phyloP scores from a whole-genome alignment of 2,113 vertebrate species.

The Cryptotis parvus region DNA sequence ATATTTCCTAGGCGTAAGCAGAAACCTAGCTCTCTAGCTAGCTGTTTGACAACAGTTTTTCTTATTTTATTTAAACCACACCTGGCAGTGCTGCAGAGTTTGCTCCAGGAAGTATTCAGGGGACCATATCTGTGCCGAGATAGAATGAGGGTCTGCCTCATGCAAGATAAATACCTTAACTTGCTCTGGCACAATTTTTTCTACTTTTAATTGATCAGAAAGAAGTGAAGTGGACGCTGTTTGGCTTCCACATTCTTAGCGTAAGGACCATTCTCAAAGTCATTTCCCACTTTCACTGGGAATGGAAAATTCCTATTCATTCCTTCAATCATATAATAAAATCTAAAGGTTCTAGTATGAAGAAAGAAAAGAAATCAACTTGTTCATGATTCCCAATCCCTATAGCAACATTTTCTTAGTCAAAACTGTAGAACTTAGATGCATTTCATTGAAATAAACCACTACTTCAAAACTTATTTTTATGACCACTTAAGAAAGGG shows the following conservation, averaged over 20 bases:
- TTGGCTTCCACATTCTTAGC: neutral
- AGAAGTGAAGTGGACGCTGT: neutral
- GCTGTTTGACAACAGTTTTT: neutral
- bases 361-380: neutral
- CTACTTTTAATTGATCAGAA: neutral
- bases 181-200: neutral
- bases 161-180: too few relatives aligned
- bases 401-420: neutral
- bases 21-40: neutral
- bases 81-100: too few relatives aligned
- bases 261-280: neutral
- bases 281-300: neutral
- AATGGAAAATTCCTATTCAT: neutral
- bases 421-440: neutral
- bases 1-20: too few relatives aligned
- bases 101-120: too few relatives aligned
- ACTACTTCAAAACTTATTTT: conserved; percentile 21
- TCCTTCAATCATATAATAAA: conserved; percentile 7
- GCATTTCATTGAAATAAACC: conserved; percentile 23
- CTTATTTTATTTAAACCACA: neutral
- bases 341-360: neutral
- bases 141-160: too few relatives aligned
- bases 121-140: too few relatives aligned
- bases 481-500: conserved; percentile 3
- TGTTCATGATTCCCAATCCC: neutral